These are phyloP conservation scores for Urosaurus nigricauda DNA, from an alignment of 2,797 vertebrate species.

Conservation along the genomic window DNA sequence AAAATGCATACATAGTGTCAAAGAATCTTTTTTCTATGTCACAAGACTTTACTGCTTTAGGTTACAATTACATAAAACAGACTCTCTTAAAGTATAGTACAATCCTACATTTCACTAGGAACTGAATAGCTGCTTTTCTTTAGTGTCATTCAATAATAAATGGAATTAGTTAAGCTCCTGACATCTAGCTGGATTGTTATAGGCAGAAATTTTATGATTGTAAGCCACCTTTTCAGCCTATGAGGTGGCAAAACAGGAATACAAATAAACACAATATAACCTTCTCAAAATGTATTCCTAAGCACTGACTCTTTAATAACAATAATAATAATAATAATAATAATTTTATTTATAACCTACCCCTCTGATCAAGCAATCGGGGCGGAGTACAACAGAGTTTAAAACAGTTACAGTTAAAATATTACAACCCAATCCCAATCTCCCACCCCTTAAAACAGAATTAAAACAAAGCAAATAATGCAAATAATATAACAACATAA, in stretches of 20 bases:
- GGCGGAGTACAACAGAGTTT: no score
- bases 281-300: neutral
- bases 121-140: conserved; percentile 32
- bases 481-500: no score
- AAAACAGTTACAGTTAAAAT: no score
- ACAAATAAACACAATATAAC: neutral
- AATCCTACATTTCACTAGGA: conserved; percentile 15
- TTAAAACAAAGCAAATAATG: no score
- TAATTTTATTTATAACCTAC: no score
- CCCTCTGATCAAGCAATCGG: no score
- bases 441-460: no score
- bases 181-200: conserved; percentile 11
- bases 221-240: neutral
- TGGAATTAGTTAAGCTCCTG: conserved; percentile 10
- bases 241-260: neutral
- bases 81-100: neutral
- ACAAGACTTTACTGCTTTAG: conserved; percentile 21
- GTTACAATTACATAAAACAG: conserved; percentile 23
- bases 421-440: no score
- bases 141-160: conserved; percentile 4
- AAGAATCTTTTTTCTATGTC: conserved; percentile 23
- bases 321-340: no score
- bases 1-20: neutral
- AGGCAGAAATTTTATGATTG: neutral
- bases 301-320: no score